These are phyloP conservation scores for Mustela lutreola DNA, from an alignment of 2,113 vertebrate genomes.

Conservation along the genomic window DNA sequence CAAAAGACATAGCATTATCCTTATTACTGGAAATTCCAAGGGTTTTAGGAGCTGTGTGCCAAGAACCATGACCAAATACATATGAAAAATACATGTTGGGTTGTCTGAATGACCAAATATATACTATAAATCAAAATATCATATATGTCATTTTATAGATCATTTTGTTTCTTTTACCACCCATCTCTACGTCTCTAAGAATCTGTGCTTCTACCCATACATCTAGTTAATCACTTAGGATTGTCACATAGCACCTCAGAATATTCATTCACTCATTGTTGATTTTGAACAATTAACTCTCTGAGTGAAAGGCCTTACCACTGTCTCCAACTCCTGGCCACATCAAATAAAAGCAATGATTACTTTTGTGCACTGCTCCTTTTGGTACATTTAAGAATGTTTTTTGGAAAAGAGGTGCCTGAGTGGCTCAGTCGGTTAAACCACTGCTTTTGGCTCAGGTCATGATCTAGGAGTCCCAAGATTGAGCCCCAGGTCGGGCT, in stretches of 20 bases:
- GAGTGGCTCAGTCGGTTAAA: too few relatives aligned
- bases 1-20: not conserved
- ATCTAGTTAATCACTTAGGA: not conserved
- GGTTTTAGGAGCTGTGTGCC: not conserved
- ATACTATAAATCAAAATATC: not conserved
- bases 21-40: not conserved
- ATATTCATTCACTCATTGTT: not conserved
- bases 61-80: not conserved
- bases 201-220: not conserved
- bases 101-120: not conserved
- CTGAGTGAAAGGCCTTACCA: not conserved
- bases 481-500: too few relatives aligned
- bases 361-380: not conserved
- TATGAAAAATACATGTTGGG: not conserved
- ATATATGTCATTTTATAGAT: not conserved
- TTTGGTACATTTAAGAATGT: not conserved
- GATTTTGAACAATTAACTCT: not conserved
- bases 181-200: not conserved
- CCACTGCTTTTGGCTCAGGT: too few relatives aligned
- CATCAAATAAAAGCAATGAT: not conserved
- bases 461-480: too few relatives aligned
- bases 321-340: not conserved
- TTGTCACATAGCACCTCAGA: not conserved
- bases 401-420: too few relatives aligned
- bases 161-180: not conserved